Base-by-base conservation (phyloP, 2,113 vertebrate species). In the Mormyrus lacerda region DNA sequence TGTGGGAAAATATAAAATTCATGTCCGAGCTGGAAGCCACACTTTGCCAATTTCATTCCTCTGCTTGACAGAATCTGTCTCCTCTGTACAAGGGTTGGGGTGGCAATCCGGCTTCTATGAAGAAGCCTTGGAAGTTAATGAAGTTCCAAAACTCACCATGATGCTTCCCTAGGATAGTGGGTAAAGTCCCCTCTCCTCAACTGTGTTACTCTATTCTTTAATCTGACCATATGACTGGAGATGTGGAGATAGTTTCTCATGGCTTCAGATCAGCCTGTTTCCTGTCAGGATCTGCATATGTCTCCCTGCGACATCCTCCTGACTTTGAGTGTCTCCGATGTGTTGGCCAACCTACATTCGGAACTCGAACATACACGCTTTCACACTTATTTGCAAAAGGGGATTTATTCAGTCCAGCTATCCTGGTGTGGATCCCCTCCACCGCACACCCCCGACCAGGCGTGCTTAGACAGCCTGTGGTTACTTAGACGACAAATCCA, bases 401-500 rank as follows among this genome's bases (percentile, higher is more conserved):
- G 27, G 88, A 88, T 88, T 88, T 79, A 55, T 83, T 89, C 50
- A 89, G 82, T 89, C 88, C 82, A 51, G 27, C 39, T 45, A 42
- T 27, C 2, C 85, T 2, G n/a, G 87, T 89, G 89, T 44, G 15
- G 83, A 88, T 89, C 65, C 24, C 85, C 86, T 83, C 87, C 73
- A 55, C 47, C 15, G 24, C 35, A 82, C 35, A 82, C 31, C 31
- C 76, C 31, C 35, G 7, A 35, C 31, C 31, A 82, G 76, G 76
- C 76, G 1, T 82, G 35, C 76, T 9, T 19, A 53, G 47, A 35
- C 47, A 88, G 82, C 69, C 39, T 76, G 44, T 61, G 84, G 69
- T 90, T 89, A n/a, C 88, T 73, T 84, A 92, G 76, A 90, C 91
- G 90, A 47, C 61, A 65, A 51, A 87, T 87, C 89, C 90, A 84